Conservation (phyloP, 2,797 vertebrate genomes). For the Acanthis flammea region DNA sequence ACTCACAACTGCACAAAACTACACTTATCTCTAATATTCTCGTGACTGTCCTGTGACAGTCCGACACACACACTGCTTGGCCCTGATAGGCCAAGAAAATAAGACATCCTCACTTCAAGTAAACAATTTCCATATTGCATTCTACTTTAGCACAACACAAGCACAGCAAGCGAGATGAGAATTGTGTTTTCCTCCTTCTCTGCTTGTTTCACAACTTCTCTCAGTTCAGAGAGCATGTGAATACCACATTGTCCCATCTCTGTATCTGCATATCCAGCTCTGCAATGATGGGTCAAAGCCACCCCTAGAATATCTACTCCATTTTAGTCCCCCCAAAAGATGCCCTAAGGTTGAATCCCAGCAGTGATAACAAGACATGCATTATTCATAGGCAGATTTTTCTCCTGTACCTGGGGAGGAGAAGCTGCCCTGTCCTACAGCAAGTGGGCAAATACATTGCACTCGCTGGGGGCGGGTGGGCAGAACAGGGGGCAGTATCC, state of each 20-base stretch:
- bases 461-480: background rate
- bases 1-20: no score
- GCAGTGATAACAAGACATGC: rapidly evolving
- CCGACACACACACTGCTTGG: no score
- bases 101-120: no score
- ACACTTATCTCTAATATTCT: no score
- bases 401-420: background rate
- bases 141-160: no score
- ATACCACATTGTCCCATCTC: background rate
- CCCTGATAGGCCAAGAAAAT: no score
- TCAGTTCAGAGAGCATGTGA: no score
- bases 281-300: background rate
- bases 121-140: no score
- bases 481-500: background rate
- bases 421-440: background rate
- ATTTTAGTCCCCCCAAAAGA: background rate
- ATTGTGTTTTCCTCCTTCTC: no score
- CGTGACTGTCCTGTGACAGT: no score
- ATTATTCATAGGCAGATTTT: background rate
- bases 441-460: background rate
- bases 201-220: no score
- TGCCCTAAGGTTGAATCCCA: background rate
- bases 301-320: background rate
- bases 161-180: no score
- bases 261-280: background rate